Evolutionary conservation across 2,888 invertebrate genomes (phyloP), one percentile per base, ranked within the genome.

Genomic region (Dysmachus trigonus): DNA sequence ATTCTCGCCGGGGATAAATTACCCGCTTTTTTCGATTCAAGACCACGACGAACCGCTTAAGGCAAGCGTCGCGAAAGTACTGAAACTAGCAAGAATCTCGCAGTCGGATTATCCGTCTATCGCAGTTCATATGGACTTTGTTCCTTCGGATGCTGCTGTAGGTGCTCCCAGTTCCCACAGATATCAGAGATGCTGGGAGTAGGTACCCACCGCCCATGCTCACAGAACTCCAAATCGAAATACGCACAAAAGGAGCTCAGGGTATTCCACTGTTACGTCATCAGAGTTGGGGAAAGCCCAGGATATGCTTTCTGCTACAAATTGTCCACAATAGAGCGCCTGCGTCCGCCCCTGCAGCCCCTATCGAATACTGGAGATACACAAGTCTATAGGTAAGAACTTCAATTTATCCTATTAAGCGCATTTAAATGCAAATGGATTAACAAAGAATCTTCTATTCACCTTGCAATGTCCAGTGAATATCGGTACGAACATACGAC

Each of bases 31-130:
- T 81, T 81, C 31, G 10, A 53, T 22, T n/a, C 8, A 31, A 62
- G 53, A 81, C 33, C 31, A 81, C 51, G 62, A 62, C 31, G 47
- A 81, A 81, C 81, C 81, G 62, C 30, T 53, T 33, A 7, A 53
- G 53, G 30, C 53, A 31, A 81, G 53, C 81, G 81, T 53, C 81
- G 35, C 62, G 81, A 81, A 53, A 18, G n/a, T 81, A 79, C 79
- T 79, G 79, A 79, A 79, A 81, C 53, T 10, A 22, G 18, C 15
- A 33, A 33, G 30, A 27, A 79, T 51, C 13, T 62, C 76, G 47
- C 47, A n/a, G n/a, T 27, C n/a, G 41, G 76, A 47, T 77, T 47
- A 77, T 77, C 77, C 62, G 8, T 81, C 27, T 27, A 76, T 22
- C 13, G 38, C 76, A 33, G 76, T 76, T 22, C 76, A 22, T 47